Percentiles rank a stretch among this genome's conserved stretches.
These are phyloP conservation scores for Neelides sp. DNA, from an alignment of 1,140 invertebrate species.

Conservation along the genomic window DNA sequence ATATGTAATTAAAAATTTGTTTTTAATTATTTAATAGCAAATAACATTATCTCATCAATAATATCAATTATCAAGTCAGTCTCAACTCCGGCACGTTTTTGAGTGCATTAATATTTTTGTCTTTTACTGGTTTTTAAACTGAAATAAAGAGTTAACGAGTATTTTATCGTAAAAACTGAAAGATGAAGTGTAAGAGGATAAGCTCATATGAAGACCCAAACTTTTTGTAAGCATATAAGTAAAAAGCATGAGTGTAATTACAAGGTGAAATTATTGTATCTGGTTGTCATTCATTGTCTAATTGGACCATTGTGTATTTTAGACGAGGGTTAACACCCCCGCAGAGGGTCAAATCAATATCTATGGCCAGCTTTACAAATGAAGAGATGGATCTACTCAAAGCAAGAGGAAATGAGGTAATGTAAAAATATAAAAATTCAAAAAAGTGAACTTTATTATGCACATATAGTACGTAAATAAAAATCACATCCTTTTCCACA, in stretches of 20 bases:
- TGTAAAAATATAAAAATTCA: constrained; percentile 13
- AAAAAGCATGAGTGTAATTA: neutral
- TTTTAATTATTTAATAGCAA: too few species aligned
- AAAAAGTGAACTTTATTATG: neutral
- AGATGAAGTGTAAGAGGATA: too few species aligned
- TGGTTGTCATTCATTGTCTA: constrained; percentile 6
- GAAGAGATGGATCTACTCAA: constrained; percentile 90
- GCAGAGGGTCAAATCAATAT: constrained; percentile 94
- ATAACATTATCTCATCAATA: too few species aligned
- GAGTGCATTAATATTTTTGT: too few species aligned
- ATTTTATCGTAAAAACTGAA: too few species aligned
- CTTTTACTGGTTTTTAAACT: too few species aligned
- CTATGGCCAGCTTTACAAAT: constrained; percentile 91
- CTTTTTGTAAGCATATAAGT: neutral
- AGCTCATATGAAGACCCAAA: too few species aligned
- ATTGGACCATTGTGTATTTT: constrained; percentile 34
- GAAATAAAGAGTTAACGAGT: too few species aligned
- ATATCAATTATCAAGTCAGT: too few species aligned
- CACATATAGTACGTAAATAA: constrained; percentile 1
- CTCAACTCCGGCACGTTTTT: too few species aligned
- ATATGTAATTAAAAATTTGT: too few species aligned
- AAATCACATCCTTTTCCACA: too few species aligned
- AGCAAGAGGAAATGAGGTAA: constrained; percentile 76
- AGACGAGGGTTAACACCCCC: constrained; percentile 93
- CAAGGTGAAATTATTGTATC: constrained; percentile 5